Percentiles rank a stretch among this genome's conserved stretches.
phyloP scores from a whole-genome alignment of 2,888 invertebrate genomes.

The Leucoptera coffeella region DNA sequence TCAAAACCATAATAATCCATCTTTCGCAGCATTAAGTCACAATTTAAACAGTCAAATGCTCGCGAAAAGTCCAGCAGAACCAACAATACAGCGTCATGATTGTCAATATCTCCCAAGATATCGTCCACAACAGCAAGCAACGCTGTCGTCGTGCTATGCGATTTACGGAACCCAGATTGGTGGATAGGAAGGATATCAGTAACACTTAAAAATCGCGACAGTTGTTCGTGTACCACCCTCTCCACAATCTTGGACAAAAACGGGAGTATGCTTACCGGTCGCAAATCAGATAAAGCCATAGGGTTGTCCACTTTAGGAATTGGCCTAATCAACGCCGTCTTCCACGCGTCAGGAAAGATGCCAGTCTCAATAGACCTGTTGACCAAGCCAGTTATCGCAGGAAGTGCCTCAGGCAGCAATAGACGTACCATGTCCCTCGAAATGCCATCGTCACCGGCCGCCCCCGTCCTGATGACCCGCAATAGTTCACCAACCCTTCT shows the following conservation, averaged over 20 bases:
- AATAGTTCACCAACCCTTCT: conserved; percentile 1
- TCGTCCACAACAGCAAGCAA: conserved; percentile 10
- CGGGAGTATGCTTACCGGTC: conserved; percentile 10
- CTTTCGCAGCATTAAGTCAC: conserved; percentile 7
- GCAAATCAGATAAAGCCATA: conserved; percentile 6
- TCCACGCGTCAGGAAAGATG: conserved; percentile 9
- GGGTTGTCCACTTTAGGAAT: conserved; percentile 9
- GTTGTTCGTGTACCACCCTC: conserved; percentile 7
- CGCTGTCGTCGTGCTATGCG: conserved; percentile 10
- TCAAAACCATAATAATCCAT: conserved; percentile 6
- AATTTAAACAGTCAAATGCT: conserved; percentile 12
- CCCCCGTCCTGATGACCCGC: conserved; percentile 4
- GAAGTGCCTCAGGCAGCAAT: conserved; percentile 3
- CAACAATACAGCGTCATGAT: conserved; percentile 7
- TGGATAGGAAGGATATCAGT: conserved; percentile 8
- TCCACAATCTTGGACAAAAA: conserved; percentile 9
- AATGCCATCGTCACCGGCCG: conserved; percentile 5
- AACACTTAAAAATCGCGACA: conserved; percentile 7
- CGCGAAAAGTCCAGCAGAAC: conserved; percentile 11
- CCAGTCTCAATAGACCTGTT: conserved; percentile 5
- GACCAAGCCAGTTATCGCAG: conserved; percentile 5
- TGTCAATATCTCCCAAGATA: conserved; percentile 9
- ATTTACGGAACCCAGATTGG: conserved; percentile 11
- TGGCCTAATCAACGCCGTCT: conserved; percentile 9
- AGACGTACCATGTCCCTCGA: conserved; percentile 6